phyloP scores from a whole-genome alignment of 2,113 vertebrate genomes.

The Aplodontia rufa region DNA sequence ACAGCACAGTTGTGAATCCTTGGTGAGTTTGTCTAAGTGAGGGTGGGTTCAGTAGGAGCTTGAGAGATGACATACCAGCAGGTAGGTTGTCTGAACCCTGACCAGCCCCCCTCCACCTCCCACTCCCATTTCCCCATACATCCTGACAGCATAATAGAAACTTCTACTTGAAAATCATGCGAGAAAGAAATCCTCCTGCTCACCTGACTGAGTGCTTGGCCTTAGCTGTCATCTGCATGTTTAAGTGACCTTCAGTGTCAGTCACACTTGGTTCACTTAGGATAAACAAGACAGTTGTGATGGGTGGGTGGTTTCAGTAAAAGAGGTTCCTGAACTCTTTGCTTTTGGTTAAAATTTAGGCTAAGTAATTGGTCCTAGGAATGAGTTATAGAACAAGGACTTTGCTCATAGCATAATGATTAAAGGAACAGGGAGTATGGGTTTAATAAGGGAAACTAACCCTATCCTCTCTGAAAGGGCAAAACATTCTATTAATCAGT shows the following conservation, averaged over 20 bases:
- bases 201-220: neutral
- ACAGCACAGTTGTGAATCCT: constrained; percentile 95
- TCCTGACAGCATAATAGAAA: neutral
- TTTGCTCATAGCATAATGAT: neutral
- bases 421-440: neutral
- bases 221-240: neutral
- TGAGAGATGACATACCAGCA: neutral
- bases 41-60: neutral
- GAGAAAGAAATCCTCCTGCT: neutral
- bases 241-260: neutral
- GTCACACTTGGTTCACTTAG: neutral
- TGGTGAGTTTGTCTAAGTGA: constrained; percentile 86
- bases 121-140: fast-evolving
- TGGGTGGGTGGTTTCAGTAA: neutral
- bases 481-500: neutral
- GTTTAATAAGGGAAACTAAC: neutral
- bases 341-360: constrained; percentile 45
- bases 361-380: neutral
- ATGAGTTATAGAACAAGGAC: neutral
- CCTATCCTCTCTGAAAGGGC: neutral
- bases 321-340: neutral
- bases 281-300: neutral
- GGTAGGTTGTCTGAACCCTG: neutral
- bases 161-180: neutral
- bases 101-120: too few species aligned